Evolutionary conservation across 2,113 vertebrate genomes (phyloP).

Genomic region (Reinhardtius hippoglossoides): DNA sequence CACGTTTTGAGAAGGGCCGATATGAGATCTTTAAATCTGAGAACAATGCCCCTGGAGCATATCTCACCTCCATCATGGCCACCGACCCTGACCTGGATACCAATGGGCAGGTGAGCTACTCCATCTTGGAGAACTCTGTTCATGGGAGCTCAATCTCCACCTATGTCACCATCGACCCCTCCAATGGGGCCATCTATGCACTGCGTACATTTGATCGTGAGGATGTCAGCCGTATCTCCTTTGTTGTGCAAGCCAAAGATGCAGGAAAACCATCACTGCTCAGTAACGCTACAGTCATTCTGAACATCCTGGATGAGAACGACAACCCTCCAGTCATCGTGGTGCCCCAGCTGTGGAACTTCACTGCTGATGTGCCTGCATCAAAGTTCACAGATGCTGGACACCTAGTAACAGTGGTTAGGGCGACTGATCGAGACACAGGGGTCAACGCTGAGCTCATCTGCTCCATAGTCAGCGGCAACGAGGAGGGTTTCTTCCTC

Average conservation of each 20-base stretch:
- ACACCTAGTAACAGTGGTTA: slow-evolving; percentile 87
- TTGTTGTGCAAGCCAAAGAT: slow-evolving; percentile 93
- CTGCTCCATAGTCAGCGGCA: slow-evolving; percentile 89
- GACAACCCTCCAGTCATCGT: slow-evolving; percentile 93
- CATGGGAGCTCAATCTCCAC: slow-evolving; percentile 91
- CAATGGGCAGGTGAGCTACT: slow-evolving; percentile 96
- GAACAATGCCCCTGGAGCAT: slow-evolving; percentile 94
- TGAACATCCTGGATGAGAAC: slow-evolving; percentile 95
- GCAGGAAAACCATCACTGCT: slow-evolving; percentile 87
- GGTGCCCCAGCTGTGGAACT: slow-evolving; percentile 89
- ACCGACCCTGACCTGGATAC: slow-evolving; percentile 91
- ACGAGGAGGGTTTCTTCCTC: slow-evolving; percentile 89
- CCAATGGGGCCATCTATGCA: slow-evolving; percentile 93
- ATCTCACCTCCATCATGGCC: slow-evolving; percentile 91
- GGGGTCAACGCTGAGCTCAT: slow-evolving; percentile 94
- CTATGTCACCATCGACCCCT: slow-evolving; percentile 95
- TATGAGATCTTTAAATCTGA: slow-evolving; percentile 95
- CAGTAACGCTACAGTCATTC: slow-evolving; percentile 89
- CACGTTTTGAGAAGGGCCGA: slow-evolving; percentile 91
- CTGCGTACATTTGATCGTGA: slow-evolving; percentile 95
- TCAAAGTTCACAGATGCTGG: slow-evolving; percentile 89
- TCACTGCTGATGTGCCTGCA: slow-evolving; percentile 88
- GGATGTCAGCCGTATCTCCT: slow-evolving; percentile 90
- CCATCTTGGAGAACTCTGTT: slow-evolving; percentile 90
- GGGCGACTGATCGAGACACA: slow-evolving; percentile 91